Percentiles rank a stretch among this genome's conserved stretches.
These are phyloP conservation scores for Saccostrea glomerata DNA, from an alignment of 1,140 invertebrate species.

Conservation along the genomic window DNA sequence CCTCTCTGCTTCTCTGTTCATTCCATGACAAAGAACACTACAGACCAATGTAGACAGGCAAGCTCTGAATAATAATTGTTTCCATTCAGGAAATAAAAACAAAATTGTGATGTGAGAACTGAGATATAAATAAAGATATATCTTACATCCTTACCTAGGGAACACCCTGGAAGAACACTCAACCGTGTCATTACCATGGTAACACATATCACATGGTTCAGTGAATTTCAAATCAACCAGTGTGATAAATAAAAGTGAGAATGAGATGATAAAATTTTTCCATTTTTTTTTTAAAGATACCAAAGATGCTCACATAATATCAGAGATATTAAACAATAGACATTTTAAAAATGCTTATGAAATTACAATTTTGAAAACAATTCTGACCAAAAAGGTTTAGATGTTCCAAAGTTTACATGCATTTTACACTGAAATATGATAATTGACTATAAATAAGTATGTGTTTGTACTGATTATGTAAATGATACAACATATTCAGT, in stretches of 20 bases:
- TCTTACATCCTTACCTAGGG: slow-evolving; percentile 52
- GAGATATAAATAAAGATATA: slow-evolving; percentile 22
- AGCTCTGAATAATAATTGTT: slow-evolving; percentile 15
- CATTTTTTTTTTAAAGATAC: too few species aligned
- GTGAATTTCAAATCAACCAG: slow-evolving; percentile 38
- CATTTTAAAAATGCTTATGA: too few species aligned
- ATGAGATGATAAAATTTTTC: background rate
- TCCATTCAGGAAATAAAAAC: background rate
- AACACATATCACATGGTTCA: slow-evolving; percentile 50
- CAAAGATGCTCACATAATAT: too few species aligned
- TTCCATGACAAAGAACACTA: background rate
- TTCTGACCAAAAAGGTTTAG: too few species aligned
- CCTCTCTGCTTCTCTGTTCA: background rate
- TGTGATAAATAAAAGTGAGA: background rate
- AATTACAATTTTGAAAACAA: too few species aligned
- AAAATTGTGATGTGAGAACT: slow-evolving; percentile 28
- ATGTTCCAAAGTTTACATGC: too few species aligned
- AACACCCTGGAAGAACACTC: slow-evolving; percentile 41
- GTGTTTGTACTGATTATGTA: too few species aligned
- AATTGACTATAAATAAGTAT: too few species aligned
- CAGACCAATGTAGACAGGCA: slow-evolving; percentile 7
- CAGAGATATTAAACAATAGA: too few species aligned
- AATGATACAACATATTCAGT: too few species aligned
- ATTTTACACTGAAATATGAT: too few species aligned
- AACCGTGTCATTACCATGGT: slow-evolving; percentile 25